phyloP scores from a whole-genome alignment of 2,888 invertebrate species.

The Sphaeridia pumilis region DNA sequence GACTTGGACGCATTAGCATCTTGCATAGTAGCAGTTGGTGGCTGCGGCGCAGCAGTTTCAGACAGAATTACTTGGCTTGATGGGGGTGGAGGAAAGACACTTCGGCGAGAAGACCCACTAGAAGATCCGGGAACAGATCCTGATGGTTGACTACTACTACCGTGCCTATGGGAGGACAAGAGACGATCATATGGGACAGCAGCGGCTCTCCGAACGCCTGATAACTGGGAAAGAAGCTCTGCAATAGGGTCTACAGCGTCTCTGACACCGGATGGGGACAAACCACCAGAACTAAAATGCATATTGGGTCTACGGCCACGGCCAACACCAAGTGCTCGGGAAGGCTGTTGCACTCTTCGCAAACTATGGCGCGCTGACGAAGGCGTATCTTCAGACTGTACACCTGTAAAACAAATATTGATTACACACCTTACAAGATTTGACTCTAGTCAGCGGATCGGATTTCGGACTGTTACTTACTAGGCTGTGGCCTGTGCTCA shows the following conservation, averaged over 20 bases:
- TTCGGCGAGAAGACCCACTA: slow-evolving; percentile 30
- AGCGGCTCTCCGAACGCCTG: slow-evolving; percentile 70
- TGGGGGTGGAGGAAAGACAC: slow-evolving; percentile 34
- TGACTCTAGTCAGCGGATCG: neutral
- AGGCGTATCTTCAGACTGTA: slow-evolving; percentile 64
- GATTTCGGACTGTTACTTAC: slow-evolving; percentile 47
- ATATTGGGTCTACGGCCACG: slow-evolving; percentile 81
- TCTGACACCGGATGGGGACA: slow-evolving; percentile 45
- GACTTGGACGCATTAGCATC: slow-evolving; percentile 38
- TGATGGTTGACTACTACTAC: slow-evolving; percentile 30
- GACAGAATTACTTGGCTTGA: slow-evolving; percentile 29
- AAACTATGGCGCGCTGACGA: slow-evolving; percentile 55
- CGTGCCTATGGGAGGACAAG: slow-evolving; percentile 33
- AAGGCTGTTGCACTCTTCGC: slow-evolving; percentile 65
- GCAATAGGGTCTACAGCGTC: slow-evolving; percentile 95
- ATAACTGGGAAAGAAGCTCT: slow-evolving; percentile 86
- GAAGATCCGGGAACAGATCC: slow-evolving; percentile 47
- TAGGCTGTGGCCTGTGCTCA: slow-evolving; percentile 72
- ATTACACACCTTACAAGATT: slow-evolving; percentile 2
- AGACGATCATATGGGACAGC: slow-evolving; percentile 42
- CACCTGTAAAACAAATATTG: slow-evolving; percentile 18
- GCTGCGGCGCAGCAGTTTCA: slow-evolving; percentile 31
- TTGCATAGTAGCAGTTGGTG: slow-evolving; percentile 28
- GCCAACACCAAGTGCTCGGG: slow-evolving; percentile 58
- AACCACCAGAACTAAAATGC: slow-evolving; percentile 63